Base-by-base conservation (phyloP, 2,797 vertebrate species). In the Myripristis jacobus region DNA sequence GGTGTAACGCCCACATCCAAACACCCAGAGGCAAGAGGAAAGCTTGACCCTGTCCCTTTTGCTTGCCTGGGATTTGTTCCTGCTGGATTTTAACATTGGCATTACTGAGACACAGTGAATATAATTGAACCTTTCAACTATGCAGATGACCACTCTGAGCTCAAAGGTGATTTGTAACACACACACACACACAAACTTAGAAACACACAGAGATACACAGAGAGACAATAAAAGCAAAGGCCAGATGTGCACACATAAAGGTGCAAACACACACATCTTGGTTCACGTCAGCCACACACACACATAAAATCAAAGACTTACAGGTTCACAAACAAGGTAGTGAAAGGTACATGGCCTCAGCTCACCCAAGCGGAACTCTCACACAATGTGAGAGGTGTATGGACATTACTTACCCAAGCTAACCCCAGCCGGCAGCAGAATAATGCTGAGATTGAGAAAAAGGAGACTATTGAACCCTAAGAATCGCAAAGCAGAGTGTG, bases 51-150 rank as follows among this genome's bases (percentile, higher is more conserved):
- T 1, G 44, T 75, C 72, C 51, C 19, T 51, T 57, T 57, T 38
- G 61, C 36, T 29, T 12, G 44, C 73, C 46, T 13, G 5, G 38
- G 51, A 58, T 63, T 78, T 53, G 52, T 24, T 47, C 57, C 74
- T 41, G 67, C 64, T 71, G 65, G 46, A 78, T 62, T 66, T 77
- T 6, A 72, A 66, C 50, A 13, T 43, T 6, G 51, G 25, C 43
- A 47, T 80, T 46, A 71, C 19, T 52, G 56, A 70, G 66, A 71
- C 41, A 61, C 13, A 29, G 10, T 60, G 66, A 81, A 80, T 72
- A 57, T 63, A 69, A 71, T 61, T 64, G 3, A 74, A 65, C 66
- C 59, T 51, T 66, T 25, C 22, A 46, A 46, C 66, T 46, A 60
- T 61, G 67, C 76, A 74, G 65, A 70, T 48, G 52, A 56, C 24